Evolutionary conservation across 2,797 vertebrate species (phyloP).

Genomic region (Ceryle rudis): DNA sequence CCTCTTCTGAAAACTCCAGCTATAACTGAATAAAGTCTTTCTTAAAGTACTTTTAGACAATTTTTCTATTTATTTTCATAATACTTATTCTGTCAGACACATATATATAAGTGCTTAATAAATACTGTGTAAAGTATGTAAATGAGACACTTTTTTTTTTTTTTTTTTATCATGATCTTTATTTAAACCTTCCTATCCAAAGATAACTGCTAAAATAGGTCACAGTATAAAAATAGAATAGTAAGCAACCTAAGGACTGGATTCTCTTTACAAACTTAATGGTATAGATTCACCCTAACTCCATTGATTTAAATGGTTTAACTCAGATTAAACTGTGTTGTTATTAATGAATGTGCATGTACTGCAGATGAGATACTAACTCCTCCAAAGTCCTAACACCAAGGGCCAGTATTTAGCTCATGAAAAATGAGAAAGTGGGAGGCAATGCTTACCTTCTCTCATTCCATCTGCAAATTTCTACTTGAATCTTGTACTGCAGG

Average conservation of each 20-base stretch:
- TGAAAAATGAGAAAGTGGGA: not conserved
- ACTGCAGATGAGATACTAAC: not conserved
- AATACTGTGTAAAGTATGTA: not conserved
- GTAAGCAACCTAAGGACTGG: constrained; percentile 31
- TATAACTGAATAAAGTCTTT: not conserved
- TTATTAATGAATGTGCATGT: not conserved
- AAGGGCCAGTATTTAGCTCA: not conserved
- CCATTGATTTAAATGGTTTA: not conserved
- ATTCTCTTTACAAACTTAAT: not conserved
- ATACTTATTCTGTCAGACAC: not conserved
- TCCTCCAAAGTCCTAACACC: not conserved
- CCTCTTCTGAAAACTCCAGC: not conserved
- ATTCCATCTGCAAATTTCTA: not conserved
- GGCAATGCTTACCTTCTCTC: not conserved
- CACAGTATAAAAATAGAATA: constrained; percentile 59
- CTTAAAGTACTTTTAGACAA: not conserved
- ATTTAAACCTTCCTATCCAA: constrained; percentile 21
- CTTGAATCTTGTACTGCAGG: not conserved
- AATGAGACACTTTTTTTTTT: not conserved
- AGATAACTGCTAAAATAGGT: constrained; percentile 64
- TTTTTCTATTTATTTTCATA: not conserved
- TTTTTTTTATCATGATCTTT: not conserved
- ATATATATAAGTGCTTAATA: not conserved
- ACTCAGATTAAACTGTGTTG: not conserved
- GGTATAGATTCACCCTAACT: not conserved